Evolutionary conservation across 1,140 invertebrate species (phyloP).

Genomic region (Telenomus remus): DNA sequence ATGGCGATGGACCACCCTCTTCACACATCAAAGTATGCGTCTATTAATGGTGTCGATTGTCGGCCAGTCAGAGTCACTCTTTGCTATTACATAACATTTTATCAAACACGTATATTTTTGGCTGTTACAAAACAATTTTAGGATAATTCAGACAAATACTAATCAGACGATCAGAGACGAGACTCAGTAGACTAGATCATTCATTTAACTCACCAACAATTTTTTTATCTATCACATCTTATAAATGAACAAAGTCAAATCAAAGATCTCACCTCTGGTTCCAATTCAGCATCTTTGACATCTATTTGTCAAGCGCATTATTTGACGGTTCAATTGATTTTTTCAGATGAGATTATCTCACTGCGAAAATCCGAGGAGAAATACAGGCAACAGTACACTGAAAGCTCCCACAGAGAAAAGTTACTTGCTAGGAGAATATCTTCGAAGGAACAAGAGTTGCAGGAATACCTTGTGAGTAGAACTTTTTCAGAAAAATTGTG

Average conservation of each 20-base stretch:
- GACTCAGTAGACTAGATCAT: constrained; percentile 2
- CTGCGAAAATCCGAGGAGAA: constrained; percentile 88
- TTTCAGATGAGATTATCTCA: constrained; percentile 84
- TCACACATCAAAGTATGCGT: constrained; percentile 71
- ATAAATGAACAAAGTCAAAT: no score
- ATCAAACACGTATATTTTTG: constrained; percentile 61
- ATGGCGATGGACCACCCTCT: constrained; percentile 62
- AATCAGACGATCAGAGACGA: constrained; percentile 17
- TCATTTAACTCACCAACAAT: no score
- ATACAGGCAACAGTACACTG: constrained; percentile 86
- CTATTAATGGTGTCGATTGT: constrained; percentile 70
- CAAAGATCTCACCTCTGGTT: no score
- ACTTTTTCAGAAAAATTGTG: neutral
- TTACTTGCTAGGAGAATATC: constrained; percentile 92
- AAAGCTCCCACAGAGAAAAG: constrained; percentile 92
- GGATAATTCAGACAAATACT: constrained; percentile 22
- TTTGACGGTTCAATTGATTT: constrained; percentile 12
- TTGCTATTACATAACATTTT: constrained; percentile 63
- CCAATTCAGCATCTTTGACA: no score
- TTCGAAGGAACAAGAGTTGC: constrained; percentile 96
- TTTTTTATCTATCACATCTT: no score
- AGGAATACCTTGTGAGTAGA: constrained; percentile 89
- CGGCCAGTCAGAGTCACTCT: constrained; percentile 68
- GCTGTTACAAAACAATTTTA: constrained; percentile 46
- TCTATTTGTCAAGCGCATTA: neutral